Evolutionary conservation across 1,140 invertebrate genomes (phyloP).

Genomic region (Lepidurus packardi): DNA sequence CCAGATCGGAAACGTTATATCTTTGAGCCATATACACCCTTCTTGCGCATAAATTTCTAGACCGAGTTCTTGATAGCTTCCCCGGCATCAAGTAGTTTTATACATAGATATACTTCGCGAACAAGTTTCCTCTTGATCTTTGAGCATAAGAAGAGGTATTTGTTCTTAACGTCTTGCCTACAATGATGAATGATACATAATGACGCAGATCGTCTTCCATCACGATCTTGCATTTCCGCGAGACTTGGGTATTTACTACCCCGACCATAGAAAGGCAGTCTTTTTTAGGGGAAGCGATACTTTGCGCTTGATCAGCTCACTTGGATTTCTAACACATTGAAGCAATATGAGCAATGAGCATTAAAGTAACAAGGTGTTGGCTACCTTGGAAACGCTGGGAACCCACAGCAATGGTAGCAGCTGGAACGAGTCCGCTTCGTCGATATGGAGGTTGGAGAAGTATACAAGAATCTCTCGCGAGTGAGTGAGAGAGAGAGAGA

Average conservation of each 20-base stretch:
- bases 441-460: background rate
- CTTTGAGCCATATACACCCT: background rate
- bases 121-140: background rate
- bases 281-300: background rate
- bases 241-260: no score
- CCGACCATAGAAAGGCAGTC: no score
- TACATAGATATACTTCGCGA: background rate
- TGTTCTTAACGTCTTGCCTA: background rate
- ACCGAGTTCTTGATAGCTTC: background rate
- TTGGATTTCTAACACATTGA: background rate
- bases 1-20: background rate
- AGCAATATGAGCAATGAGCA: background rate
- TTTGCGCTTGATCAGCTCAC: no score
- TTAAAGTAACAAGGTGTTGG: background rate
- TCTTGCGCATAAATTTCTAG: background rate
- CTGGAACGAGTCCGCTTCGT: background rate
- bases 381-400: constrained; percentile 2
- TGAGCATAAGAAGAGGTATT: background rate
- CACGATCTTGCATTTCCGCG: background rate
- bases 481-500: constrained; percentile 4
- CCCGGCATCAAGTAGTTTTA: background rate
- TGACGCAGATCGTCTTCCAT: background rate
- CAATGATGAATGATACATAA: background rate
- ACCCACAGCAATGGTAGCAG: constrained; percentile 1
- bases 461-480: background rate